Conservation (phyloP, 2,113 vertebrate genomes). For the Lanius ludovicianus region DNA sequence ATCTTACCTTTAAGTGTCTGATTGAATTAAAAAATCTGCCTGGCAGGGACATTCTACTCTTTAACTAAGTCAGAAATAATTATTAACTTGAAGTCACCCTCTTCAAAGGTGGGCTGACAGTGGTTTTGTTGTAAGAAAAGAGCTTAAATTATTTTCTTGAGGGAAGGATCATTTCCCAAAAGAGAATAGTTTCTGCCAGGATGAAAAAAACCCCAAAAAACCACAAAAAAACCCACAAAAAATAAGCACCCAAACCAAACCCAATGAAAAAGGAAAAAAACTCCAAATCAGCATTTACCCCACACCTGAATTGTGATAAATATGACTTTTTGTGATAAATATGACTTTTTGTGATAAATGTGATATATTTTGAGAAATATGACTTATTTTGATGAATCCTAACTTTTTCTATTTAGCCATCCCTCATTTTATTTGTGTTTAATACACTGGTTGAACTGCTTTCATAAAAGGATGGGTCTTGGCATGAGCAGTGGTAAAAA, state of each 20-base stretch:
- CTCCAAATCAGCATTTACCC: rapidly evolving
- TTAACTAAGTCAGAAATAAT: not conserved
- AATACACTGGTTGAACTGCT: not conserved
- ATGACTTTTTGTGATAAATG: not conserved
- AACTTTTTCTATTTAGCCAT: not conserved
- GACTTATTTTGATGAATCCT: not conserved
- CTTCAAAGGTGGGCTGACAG: not conserved
- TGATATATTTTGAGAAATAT: not conserved
- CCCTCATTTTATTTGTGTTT: not conserved
- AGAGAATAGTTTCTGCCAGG: not conserved
- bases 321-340: not conserved
- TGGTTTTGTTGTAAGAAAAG: not conserved
- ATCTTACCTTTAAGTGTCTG: not conserved
- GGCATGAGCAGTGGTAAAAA: not conserved
- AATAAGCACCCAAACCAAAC: not conserved
- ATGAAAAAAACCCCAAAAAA: not conserved
- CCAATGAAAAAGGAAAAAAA: not conserved
- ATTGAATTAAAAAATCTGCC: not conserved
- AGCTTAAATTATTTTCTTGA: not conserved
- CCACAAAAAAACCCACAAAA: too few relatives aligned
- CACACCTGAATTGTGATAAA: not conserved
- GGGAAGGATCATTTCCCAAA: not conserved
- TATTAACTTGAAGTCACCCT: not conserved
- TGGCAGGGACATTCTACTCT: not conserved
- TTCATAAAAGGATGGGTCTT: not conserved